A percentile compares a stretch with the other conserved stretches of the same genome.
Conservation (phyloP, 64 coral and sea anemone species). For the Montipora efflorescens region DNA sequence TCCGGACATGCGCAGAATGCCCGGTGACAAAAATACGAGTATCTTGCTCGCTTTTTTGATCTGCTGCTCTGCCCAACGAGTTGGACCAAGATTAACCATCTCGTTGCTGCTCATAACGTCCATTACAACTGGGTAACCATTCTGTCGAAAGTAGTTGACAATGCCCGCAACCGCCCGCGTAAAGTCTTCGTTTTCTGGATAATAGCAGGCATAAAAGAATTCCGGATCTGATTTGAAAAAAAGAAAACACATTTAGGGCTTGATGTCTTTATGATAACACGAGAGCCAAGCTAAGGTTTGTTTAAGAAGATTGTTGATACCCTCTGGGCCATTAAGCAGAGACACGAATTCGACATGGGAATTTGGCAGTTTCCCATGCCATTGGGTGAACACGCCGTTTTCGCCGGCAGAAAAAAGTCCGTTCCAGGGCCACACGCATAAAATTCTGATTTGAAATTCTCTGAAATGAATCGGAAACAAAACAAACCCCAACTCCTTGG, state of each 20-base stretch:
- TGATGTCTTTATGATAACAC: too few relatives aligned
- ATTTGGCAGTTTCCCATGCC: too few relatives aligned
- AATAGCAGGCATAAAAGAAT: conserved; percentile 31
- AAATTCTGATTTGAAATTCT: too few relatives aligned
- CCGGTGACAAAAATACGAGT: conserved; percentile 32
- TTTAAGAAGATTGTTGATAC: background rate
- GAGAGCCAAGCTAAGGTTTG: background rate
- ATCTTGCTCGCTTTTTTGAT: conserved; percentile 19
- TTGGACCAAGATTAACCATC: conserved; percentile 18
- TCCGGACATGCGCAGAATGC: conserved; percentile 4
- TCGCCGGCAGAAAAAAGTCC: too few relatives aligned
- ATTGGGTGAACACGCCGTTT: too few relatives aligned
- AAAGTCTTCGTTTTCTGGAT: background rate
- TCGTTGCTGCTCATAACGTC: conserved; percentile 33
- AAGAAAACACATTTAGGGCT: background rate
- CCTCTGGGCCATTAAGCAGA: too few relatives aligned
- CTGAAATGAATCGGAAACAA: too few relatives aligned
- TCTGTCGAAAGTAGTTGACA: conserved; percentile 32
- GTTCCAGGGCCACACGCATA: too few relatives aligned
- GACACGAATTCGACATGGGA: too few relatives aligned
- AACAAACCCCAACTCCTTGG: too few relatives aligned
- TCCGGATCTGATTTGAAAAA: conserved; percentile 11
- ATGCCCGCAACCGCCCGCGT: background rate
- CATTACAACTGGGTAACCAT: conserved; percentile 27
- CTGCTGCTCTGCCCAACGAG: conserved; percentile 45